phyloP scores from a whole-genome alignment of 2,888 invertebrate genomes.

The Lasioglossum zephyrum region DNA sequence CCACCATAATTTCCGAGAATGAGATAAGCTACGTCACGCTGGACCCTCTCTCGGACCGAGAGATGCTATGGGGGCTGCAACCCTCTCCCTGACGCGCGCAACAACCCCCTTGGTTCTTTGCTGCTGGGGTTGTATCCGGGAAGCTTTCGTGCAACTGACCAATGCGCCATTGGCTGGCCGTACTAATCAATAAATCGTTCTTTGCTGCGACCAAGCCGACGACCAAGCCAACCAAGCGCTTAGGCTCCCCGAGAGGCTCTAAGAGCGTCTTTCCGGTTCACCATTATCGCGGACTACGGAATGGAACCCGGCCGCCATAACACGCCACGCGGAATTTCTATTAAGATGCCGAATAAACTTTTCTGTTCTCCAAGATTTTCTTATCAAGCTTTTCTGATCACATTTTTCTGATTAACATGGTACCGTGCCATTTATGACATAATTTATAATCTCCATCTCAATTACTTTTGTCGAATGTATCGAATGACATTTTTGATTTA shows the following conservation, averaged over 20 bases:
- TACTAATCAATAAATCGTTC: slow-evolving; percentile 83
- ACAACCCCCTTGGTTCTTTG: slow-evolving; percentile 72
- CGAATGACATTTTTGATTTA: neutral
- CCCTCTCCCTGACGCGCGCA: slow-evolving; percentile 68
- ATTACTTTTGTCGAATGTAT: too few species aligned
- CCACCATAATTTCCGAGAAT: slow-evolving; percentile 81
- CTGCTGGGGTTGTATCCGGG: slow-evolving; percentile 72
- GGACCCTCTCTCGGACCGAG: slow-evolving; percentile 68
- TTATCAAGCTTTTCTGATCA: too few species aligned
- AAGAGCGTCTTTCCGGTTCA: slow-evolving; percentile 71
- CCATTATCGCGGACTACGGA: slow-evolving; percentile 61
- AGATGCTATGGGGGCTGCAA: slow-evolving; percentile 69
- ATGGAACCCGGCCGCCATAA: slow-evolving; percentile 62
- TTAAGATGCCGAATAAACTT: neutral
- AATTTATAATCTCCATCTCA: too few species aligned
- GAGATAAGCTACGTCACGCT: slow-evolving; percentile 81
- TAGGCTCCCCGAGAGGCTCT: slow-evolving; percentile 63
- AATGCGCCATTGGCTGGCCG: slow-evolving; percentile 80
- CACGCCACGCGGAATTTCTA: neutral
- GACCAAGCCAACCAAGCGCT: slow-evolving; percentile 41
- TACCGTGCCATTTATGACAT: too few species aligned
- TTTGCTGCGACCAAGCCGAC: slow-evolving; percentile 72
- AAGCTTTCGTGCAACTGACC: slow-evolving; percentile 79
- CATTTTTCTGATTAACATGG: too few species aligned
- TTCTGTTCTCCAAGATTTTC: neutral